phyloP scores from a whole-genome alignment of 2,797 vertebrate species.

The Fratercula arctica region DNA sequence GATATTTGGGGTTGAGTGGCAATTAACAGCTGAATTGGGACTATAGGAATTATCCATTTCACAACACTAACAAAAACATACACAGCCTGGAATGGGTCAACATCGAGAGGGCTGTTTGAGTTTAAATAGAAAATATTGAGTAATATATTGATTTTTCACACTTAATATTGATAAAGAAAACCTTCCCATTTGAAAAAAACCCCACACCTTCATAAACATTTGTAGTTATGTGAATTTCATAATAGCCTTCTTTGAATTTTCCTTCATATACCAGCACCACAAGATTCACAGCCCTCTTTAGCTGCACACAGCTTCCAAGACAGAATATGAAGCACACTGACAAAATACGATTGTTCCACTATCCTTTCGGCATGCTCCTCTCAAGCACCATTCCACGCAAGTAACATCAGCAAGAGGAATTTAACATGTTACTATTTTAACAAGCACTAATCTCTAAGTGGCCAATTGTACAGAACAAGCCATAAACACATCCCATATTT shows the following conservation, averaged over 20 bases:
- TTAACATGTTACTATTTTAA: constrained; percentile 64
- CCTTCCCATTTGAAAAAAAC: background rate
- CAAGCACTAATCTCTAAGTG: constrained; percentile 46
- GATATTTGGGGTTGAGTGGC: background rate
- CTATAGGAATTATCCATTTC: background rate
- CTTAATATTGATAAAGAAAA: background rate
- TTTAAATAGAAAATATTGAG: background rate
- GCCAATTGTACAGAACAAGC: constrained; percentile 20
- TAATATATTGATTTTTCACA: background rate
- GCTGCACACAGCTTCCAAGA: background rate
- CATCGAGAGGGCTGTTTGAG: background rate
- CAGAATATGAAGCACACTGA: background rate
- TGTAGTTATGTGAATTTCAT: background rate
- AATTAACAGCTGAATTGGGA: background rate
- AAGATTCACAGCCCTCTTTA: background rate
- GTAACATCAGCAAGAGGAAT: constrained; percentile 51
- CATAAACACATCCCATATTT: background rate
- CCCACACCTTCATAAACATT: background rate
- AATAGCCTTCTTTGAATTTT: background rate
- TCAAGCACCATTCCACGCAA: constrained; percentile 46
- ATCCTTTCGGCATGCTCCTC: constrained; percentile 3
- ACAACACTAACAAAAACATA: background rate
- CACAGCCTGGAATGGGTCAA: background rate
- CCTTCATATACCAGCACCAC: background rate
- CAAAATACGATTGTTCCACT: background rate